Conservation (phyloP, 2,113 vertebrate genomes). For the Centropus unirufus region DNA sequence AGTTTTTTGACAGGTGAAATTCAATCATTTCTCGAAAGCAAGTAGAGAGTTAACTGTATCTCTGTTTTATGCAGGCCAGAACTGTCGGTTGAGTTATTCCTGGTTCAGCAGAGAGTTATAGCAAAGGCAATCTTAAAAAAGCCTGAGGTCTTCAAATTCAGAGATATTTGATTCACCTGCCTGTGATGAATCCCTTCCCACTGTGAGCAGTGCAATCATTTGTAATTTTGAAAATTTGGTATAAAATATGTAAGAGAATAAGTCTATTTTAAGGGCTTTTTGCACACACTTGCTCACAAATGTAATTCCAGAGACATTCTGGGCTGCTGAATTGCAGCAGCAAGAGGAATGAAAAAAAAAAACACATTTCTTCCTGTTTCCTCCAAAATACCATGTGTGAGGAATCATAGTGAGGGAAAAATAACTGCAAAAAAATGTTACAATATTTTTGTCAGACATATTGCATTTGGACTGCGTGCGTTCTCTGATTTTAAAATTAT, state of each 20-base stretch:
- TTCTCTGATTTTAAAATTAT: neutral
- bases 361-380: neutral
- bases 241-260: neutral
- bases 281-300: neutral
- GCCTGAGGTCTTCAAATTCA: neutral
- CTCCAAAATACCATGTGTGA: constrained; percentile 28
- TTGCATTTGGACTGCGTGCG: neutral
- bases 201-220: neutral
- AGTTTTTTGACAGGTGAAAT: neutral
- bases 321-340: neutral
- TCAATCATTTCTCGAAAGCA: neutral
- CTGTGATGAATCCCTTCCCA: neutral
- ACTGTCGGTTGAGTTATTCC: neutral
- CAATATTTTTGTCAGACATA: constrained; percentile 15
- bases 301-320: neutral
- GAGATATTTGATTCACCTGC: neutral
- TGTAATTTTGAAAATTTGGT: neutral
- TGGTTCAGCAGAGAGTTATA: neutral
- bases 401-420: neutral
- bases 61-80: neutral
- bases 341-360: neutral
- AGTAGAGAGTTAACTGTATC: neutral
- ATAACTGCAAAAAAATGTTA: neutral
- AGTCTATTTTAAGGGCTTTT: neutral
- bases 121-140: neutral